Conservation (phyloP, 2,113 vertebrate genomes). For the Progne subis region DNA sequence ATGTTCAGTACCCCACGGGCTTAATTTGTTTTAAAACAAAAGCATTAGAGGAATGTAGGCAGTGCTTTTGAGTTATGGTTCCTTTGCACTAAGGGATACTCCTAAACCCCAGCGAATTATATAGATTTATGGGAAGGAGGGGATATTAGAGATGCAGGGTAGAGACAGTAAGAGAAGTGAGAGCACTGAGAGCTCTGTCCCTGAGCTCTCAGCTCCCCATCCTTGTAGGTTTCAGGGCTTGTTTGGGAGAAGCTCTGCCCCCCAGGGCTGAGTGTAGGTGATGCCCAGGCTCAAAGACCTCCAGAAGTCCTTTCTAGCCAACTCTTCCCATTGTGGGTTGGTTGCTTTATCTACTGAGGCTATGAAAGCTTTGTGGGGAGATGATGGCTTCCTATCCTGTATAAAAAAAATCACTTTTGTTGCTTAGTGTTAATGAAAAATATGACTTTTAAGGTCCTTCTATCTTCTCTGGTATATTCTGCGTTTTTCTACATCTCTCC, state of each 20-base stretch:
- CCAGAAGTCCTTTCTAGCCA: not conserved
- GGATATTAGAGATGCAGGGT: not conserved
- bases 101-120: not conserved
- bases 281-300: not conserved
- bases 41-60: conserved; percentile 38
- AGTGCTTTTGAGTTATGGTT: conserved; percentile 23
- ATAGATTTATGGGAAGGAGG: not conserved
- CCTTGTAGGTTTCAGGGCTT: not conserved
- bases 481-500: not conserved
- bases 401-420: not conserved
- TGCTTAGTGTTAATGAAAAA: not conserved
- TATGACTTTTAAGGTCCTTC: rapidly evolving
- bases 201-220: not conserved
- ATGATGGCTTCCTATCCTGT: not conserved
- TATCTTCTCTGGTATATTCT: not conserved
- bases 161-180: not conserved
- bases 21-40: conserved; percentile 46
- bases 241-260: not conserved
- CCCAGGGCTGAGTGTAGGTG: not conserved
- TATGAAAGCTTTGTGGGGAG: not conserved
- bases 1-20: not conserved
- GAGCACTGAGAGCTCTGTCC: not conserved
- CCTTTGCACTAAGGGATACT: conserved; percentile 29
- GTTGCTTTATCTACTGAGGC: not conserved
- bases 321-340: rapidly evolving